Evolutionary conservation across 2,888 invertebrate genomes (phyloP), one percentile per base, ranked within the genome.

Genomic region (Orthosia gracilis): DNA sequence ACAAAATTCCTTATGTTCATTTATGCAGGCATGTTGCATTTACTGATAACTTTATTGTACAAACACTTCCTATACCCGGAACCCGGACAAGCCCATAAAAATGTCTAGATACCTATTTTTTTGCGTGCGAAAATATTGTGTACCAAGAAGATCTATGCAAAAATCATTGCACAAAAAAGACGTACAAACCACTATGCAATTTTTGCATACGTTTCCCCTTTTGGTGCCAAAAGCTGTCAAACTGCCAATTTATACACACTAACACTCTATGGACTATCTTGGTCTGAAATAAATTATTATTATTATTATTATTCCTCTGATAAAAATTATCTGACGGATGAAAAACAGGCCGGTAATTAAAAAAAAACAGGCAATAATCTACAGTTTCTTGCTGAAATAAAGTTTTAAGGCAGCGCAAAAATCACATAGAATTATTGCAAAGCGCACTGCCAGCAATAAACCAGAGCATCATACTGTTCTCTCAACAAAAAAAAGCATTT

Each of bases 401-500:
- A 4, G 18, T 49, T 58, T 23, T 11, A 15, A 4, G n/a, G 21
- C 15, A 40, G 18, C n/a, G 9, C 9, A 18, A 52, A 13, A 61
- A 4, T 18, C 4, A 23, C 4, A 49, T 3, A 17, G 18, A 49
- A 26, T n/a, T 12, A 52, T 45, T 4, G 7, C 49, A 47, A 75
- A 31, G 12, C 2, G 12, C 26, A 69, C 58, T 54, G 17, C 49
- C 23, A 55, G n/a, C 52, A 21, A 57, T 40, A 68, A 67, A 59
- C 31, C 52, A 64, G 58, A 83, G 4, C 68, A 83, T 66, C 55
- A 31, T 49, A 82, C 58, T 68, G 57, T 57, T 67, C 9, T 65
- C 26, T 57, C 18, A 12, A 23, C 49, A 73, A 68, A 57, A 81
- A 74, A 74, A 50, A 40, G 45, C 52, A 69, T 64, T 68, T 66